Evolutionary conservation across 2,888 invertebrate genomes (phyloP).

Genomic region (Drosophila bunnanda): DNA sequence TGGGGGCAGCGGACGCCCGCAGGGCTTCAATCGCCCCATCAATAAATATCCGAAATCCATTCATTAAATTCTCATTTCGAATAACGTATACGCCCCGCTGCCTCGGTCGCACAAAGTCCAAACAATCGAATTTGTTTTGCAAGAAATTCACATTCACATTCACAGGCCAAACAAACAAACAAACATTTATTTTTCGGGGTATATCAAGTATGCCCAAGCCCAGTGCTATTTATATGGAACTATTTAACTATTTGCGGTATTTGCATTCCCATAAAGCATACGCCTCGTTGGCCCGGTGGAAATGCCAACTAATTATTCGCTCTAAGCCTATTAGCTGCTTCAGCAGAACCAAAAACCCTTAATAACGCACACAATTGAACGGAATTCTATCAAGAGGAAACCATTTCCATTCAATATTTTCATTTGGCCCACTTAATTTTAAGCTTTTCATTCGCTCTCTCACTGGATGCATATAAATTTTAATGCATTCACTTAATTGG

Average conservation of each 20-base stretch:
- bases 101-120: neutral
- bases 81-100: conserved; percentile 27
- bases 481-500: conserved; percentile 61
- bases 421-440: conserved; percentile 6
- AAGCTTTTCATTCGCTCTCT: conserved; percentile 1
- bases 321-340: conserved; percentile 20
- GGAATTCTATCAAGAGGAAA: conserved; percentile 36
- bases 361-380: conserved; percentile 47
- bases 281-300: conserved; percentile 32
- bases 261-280: conserved; percentile 36
- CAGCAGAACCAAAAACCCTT: conserved; percentile 4
- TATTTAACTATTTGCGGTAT: conserved; percentile 8
- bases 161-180: conserved; percentile 12
- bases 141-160: conserved; percentile 14
- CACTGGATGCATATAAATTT: conserved; percentile 6
- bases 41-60: conserved; percentile 29
- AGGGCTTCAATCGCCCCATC: conserved; percentile 15
- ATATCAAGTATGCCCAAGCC: neutral
- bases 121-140: conserved; percentile 30
- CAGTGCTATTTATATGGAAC: conserved; percentile 1
- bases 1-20: neutral
- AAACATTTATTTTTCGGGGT: conserved; percentile 13
- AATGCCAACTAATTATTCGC: conserved; percentile 24
- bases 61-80: conserved; percentile 23
- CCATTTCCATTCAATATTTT: conserved; percentile 21